Percentiles rank a stretch among this genome's conserved stretches.
Evolutionary conservation across 1,140 invertebrate species (phyloP).

Genomic region (Macrosteles quadrilineatus): DNA sequence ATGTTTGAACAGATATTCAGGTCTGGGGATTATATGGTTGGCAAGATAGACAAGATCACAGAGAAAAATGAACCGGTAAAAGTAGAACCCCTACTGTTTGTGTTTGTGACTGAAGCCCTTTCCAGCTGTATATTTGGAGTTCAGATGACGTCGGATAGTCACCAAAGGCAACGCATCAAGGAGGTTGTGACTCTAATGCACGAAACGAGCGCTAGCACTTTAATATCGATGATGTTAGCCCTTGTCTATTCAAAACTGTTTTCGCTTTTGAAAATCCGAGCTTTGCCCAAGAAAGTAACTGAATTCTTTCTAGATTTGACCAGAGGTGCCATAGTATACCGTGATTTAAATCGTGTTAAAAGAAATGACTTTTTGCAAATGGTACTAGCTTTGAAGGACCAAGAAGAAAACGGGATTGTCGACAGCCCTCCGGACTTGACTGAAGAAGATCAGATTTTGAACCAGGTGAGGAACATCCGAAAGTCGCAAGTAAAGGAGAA

Average conservation of each 20-base stretch:
- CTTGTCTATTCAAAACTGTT: not conserved
- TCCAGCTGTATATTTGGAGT: not conserved
- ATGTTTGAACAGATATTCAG: conserved; percentile 20
- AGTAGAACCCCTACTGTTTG: not conserved
- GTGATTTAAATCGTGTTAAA: not conserved
- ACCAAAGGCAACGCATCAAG: not conserved
- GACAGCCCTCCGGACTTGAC: not conserved
- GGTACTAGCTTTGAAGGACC: not conserved
- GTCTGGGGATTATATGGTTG: not conserved
- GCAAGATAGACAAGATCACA: not conserved
- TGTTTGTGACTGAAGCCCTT: not conserved
- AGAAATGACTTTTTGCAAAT: conserved; percentile 22
- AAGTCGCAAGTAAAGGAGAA: not conserved
- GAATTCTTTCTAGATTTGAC: not conserved
- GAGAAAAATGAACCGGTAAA: not conserved
- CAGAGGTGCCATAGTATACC: not conserved
- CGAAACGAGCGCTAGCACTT: not conserved
- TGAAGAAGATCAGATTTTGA: not conserved
- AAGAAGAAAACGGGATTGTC: not conserved
- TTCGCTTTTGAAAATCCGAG: not conserved
- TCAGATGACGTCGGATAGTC: not conserved
- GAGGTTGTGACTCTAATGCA: not conserved
- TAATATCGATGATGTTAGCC: not conserved
- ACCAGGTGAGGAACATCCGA: not conserved
- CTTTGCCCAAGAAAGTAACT: not conserved